Conservation (phyloP, 2,797 vertebrate species). For the Tauraco hartlaubi region DNA sequence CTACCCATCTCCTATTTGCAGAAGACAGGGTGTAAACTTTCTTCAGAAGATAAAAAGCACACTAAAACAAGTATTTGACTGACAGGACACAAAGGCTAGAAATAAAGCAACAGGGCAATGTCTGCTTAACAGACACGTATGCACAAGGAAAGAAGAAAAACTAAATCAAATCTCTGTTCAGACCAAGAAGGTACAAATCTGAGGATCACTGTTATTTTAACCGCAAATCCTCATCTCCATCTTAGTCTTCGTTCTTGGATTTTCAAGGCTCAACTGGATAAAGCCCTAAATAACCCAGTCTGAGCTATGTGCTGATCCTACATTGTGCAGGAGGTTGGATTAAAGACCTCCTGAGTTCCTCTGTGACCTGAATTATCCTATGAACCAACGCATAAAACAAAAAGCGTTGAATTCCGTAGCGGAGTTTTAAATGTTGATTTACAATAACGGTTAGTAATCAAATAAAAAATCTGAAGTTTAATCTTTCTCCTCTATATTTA, state of each 20-base stretch:
- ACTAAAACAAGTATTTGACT: neutral
- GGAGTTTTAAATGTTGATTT: neutral
- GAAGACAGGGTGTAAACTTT: neutral
- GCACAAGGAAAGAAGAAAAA: neutral
- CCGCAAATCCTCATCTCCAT: neutral
- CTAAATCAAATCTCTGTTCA: neutral
- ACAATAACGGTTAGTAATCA: neutral
- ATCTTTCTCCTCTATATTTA: neutral
- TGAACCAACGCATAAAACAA: neutral
- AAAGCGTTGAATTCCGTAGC: neutral
- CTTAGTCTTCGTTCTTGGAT: neutral
- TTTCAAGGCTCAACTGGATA: neutral
- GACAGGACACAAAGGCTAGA: neutral
- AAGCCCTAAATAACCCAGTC: neutral
- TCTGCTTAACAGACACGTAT: neutral
- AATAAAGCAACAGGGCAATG: neutral
- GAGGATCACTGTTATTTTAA: neutral
- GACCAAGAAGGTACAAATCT: neutral
- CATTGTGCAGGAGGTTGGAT: neutral
- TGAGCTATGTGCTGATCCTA: neutral
- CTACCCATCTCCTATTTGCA: neutral
- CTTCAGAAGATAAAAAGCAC: neutral
- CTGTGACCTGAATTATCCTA: neutral
- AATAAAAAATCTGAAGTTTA: neutral
- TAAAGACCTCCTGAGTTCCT: neutral